Base-by-base conservation (phyloP, 2,113 vertebrate species). In the Dascyllus trimaculatus region DNA sequence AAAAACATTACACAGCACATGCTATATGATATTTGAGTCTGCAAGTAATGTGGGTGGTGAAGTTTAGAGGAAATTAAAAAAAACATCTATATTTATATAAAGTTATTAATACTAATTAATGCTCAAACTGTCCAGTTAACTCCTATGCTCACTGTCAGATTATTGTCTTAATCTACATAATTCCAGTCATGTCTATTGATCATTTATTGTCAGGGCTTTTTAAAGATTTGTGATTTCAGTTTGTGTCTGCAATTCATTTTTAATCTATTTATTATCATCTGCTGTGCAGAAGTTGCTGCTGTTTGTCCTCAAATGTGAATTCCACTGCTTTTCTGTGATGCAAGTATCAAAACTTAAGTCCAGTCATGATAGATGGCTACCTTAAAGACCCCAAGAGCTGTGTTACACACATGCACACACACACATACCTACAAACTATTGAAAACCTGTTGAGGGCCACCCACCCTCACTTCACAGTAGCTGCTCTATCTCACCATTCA, bases 381-480 rank as follows among this genome's bases (percentile, higher is more conserved):
- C 61, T 68, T 51, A 48, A 51, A 66, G 38, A 71, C 43, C 66
- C 81, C 52, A 63, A 24, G 24, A 49, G 21, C 4, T 62, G 57
- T 63, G 60, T 75, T 29, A 17, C 15, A 65, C 24, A 62, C 19
- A 45, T 19, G 17, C 45, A 67, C 25, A 48, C 52, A 29, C 15
- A 29, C 26, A 29, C 5, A 29, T 5, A 29, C 29, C 4, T 6
- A 29, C 29, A 29, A 4, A 4, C 29, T 29, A 29, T 4, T 29
- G 0, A 11, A 24, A 25, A 22, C 58, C 53, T 62, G 26, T n/a
- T 56, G 46, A 87, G 73, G 58, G 52, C 85, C 89, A 75, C 88
- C 85, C 76, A 86, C 85, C 59, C 40, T 65, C 63, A 38, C 38
- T 11, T 78, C 46, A 72, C 71, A 70, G 60, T 54, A 29, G 71